A percentile compares a stretch with the other conserved stretches of the same genome.
These are phyloP conservation scores for Tenthredo mesomela DNA, from an alignment of 2,888 invertebrate species.

Conservation along the genomic window DNA sequence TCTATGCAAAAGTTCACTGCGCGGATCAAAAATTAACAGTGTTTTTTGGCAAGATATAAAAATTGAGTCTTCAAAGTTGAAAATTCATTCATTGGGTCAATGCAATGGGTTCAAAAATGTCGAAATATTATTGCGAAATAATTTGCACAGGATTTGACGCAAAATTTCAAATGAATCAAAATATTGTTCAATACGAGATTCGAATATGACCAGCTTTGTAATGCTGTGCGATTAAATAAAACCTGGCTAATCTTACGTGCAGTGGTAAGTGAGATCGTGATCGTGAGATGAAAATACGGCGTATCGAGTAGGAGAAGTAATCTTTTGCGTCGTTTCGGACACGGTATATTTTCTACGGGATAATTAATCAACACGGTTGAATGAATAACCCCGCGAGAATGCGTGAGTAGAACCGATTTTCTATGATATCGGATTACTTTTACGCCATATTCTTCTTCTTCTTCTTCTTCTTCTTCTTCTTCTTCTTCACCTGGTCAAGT, in stretches of 20 bases:
- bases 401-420: slow-evolving; percentile 4
- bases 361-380: slow-evolving; percentile 35
- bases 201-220: background rate
- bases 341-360: slow-evolving; percentile 11
- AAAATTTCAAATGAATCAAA: background rate
- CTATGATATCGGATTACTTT: background rate
- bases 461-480: background rate
- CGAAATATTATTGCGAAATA: background rate
- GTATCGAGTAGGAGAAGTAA: slow-evolving; percentile 27
- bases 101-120: background rate
- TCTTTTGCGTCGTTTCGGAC: slow-evolving; percentile 23
- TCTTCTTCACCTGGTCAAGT: background rate
- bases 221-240: background rate
- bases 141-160: background rate
- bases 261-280: background rate
- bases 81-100: too few relatives aligned
- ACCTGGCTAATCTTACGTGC: background rate
- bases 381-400: background rate
- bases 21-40: slow-evolving; percentile 8
- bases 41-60: background rate
- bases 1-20: background rate
- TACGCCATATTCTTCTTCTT: background rate
- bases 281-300: background rate
- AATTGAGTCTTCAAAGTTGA: too few relatives aligned
- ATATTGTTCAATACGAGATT: background rate